Conservation (phyloP, 2,113 vertebrate genomes). For the Cacatua alba region DNA sequence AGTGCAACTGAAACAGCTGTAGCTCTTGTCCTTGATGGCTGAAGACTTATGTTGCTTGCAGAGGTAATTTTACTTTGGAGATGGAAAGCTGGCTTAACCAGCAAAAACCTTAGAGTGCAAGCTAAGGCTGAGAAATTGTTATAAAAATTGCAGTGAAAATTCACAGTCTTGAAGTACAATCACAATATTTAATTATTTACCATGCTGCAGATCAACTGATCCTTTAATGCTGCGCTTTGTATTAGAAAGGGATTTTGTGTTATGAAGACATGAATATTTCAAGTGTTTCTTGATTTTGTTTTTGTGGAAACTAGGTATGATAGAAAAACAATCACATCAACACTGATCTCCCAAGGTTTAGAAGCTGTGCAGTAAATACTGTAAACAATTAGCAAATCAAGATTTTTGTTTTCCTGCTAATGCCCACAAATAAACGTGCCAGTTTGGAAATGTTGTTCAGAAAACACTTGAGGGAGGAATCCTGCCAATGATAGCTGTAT, state of each 20-base stretch:
- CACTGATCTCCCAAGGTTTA: neutral
- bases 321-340: neutral
- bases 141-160: neutral
- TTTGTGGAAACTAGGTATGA: neutral
- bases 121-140: neutral
- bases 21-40: neutral
- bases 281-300: neutral
- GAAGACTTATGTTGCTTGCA: neutral
- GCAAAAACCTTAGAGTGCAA: neutral
- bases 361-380: neutral
- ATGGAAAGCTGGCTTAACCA: neutral
- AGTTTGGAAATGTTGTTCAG: neutral
- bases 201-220: neutral
- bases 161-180: neutral
- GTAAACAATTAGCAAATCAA: neutral
- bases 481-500: neutral
- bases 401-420: neutral
- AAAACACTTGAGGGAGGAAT: slow-evolving; percentile 2
- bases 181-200: neutral
- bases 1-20: neutral
- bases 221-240: neutral
- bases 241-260: neutral
- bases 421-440: neutral
- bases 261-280: neutral
- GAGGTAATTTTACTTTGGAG: neutral